Evolutionary conservation across 2,797 vertebrate species (phyloP), one percentile per base, ranked within the genome.

Genomic region (Cryptoprocta ferox): DNA sequence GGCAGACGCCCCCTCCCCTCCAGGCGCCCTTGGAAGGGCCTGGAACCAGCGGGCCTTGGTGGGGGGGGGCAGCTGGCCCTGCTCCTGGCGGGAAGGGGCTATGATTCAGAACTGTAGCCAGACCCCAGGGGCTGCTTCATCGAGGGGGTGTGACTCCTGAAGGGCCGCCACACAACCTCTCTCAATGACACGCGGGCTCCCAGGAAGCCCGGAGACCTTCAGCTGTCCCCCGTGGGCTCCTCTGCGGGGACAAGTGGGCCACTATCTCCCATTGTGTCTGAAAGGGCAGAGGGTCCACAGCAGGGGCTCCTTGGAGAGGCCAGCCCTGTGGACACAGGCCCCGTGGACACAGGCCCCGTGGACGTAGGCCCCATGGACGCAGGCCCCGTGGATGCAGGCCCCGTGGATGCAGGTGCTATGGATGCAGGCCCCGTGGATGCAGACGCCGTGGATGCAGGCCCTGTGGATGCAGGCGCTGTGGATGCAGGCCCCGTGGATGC

Each of bases 171-270:
- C 0, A 18, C 2, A 32, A 32, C 45, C 32, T 50, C 45, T 50
- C 13, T 32, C 18, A 0, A 2, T 26, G 78, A 5, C 78, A 35
- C 3, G 0, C n/a, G 15, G 6, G 3, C 21, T 80, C 13, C 30
- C 7, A 15, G n/a, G 50, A 12, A 26, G 50, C 50, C 21, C 45
- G 2, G 3, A 80, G 50, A 50, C 32, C 10, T 30, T n/a, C 45
- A 16, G 0, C 28, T 48, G 26, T 75, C 73, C 71, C 39, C 42
- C 42, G 9, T 7, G 26, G 78, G 50, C 87, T 50, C 59, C 73
- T 50, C 16, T 53, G 48, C 45, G 4, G 39, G 39, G 10, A 9
- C 37, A 26, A 6, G 21, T 1, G 35, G 35, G 68, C 68, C 37
- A 35, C 70, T 37, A 5, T 13, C 61, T 30, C 61, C 61, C 61